Conservation (phyloP, 2,113 vertebrate species). For the Phrynosoma blainvillii region DNA sequence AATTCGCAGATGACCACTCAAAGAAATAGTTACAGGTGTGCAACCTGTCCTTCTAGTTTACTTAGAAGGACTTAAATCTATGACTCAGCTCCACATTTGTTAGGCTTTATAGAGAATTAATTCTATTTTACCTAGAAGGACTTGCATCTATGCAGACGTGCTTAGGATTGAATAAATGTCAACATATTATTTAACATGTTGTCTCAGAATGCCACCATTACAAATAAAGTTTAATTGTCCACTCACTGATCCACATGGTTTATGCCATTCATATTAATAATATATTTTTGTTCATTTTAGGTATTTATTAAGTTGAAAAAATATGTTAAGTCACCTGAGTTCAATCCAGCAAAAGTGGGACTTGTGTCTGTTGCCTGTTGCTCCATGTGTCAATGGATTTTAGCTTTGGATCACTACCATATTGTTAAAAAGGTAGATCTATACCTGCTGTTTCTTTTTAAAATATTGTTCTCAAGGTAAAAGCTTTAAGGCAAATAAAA, state of each 20-base stretch:
- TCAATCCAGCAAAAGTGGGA: conserved; percentile 72
- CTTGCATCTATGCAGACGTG: not conserved
- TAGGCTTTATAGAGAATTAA: not conserved
- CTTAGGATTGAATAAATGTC: not conserved
- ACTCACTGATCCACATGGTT: not conserved
- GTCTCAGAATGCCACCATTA: not conserved
- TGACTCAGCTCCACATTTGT: not conserved
- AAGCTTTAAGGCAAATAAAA: not conserved
- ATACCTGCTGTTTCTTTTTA: not conserved
- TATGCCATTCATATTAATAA: not conserved
- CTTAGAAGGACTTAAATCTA: not conserved
- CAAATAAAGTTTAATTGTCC: not conserved
- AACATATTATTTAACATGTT: not conserved
- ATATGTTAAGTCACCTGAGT: conserved; percentile 65
- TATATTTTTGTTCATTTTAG: conserved; percentile 52
- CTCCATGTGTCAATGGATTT: conserved; percentile 76
- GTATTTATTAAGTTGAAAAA: conserved; percentile 67
- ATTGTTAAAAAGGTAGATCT: conserved; percentile 69
- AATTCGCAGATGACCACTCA: too few relatives aligned
- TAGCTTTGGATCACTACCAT: conserved; percentile 72
- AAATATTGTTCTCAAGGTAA: not conserved
- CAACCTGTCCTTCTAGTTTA: too few relatives aligned
- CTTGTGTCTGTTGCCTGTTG: conserved; percentile 71
- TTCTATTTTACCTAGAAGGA: not conserved
- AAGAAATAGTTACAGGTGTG: too few relatives aligned